phyloP scores from a whole-genome alignment of 2,888 invertebrate species.

The Harpalus rufipes region DNA sequence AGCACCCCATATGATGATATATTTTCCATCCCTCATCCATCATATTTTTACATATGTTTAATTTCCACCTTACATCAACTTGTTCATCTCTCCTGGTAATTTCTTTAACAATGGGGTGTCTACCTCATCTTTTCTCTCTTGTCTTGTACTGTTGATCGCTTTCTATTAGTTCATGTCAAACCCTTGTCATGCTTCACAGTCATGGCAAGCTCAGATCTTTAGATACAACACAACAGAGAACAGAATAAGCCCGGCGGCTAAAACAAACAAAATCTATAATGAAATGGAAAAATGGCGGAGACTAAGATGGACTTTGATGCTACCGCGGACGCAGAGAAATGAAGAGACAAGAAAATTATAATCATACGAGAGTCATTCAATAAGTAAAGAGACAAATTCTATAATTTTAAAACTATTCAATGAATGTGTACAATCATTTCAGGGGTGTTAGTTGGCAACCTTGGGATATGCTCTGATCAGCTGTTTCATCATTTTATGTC shows the following conservation, averaged over 20 bases:
- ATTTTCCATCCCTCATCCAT: background rate
- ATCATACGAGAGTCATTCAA: no score
- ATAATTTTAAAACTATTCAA: no score
- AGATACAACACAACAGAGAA: background rate
- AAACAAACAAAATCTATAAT: slow-evolving; percentile 65
- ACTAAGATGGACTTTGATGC: slow-evolving; percentile 24
- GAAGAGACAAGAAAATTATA: no score
- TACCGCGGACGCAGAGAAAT: background rate
- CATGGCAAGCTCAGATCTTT: background rate
- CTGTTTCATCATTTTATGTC: no score
- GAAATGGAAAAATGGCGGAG: slow-evolving; percentile 63
- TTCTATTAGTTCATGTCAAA: slow-evolving; percentile 63
- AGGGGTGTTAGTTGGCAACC: no score
- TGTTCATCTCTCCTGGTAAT: background rate
- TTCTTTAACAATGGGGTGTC: slow-evolving; percentile 12
- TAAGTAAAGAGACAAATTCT: no score
- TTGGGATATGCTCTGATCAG: no score
- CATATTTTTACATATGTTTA: background rate
- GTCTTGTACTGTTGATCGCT: slow-evolving; percentile 41
- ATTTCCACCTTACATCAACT: background rate
- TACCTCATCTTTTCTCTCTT: background rate
- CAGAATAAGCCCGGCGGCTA: background rate
- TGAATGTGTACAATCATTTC: no score
- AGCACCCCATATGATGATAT: background rate
- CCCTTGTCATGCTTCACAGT: slow-evolving; percentile 47